These are phyloP conservation scores for Oscheius sp. DNA, from an alignment of 2,888 invertebrate genomes.

Conservation along the genomic window DNA sequence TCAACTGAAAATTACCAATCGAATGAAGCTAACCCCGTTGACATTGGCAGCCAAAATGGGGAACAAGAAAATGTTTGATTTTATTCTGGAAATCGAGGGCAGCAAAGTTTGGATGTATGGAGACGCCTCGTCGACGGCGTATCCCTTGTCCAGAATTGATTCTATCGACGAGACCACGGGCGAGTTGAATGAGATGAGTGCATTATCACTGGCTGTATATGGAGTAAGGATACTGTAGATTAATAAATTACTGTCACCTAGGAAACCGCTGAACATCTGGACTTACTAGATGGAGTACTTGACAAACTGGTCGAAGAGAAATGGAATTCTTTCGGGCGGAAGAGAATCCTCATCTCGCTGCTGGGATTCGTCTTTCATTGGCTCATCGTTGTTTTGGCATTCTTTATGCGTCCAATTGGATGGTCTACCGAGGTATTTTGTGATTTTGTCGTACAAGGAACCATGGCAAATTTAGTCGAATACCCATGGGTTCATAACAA, in stretches of 20 bases:
- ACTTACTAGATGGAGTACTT: slow-evolving; percentile 91
- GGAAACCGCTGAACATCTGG: slow-evolving; percentile 94
- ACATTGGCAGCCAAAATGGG: slow-evolving; percentile 93
- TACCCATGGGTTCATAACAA: background rate
- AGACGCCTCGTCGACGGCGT: slow-evolving; percentile 77
- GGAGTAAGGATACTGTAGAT: slow-evolving; percentile 79
- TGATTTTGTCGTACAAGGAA: background rate
- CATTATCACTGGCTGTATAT: slow-evolving; percentile 93
- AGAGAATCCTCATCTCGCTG: slow-evolving; percentile 79
- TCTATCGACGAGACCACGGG: slow-evolving; percentile 92
- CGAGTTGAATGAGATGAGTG: slow-evolving; percentile 93
- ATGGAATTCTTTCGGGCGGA: slow-evolving; percentile 96
- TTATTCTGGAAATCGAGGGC: slow-evolving; percentile 92
- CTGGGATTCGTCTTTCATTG: slow-evolving; percentile 91
- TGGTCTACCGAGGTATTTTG: slow-evolving; percentile 59
- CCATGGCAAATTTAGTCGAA: background rate
- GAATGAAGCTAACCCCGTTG: slow-evolving; percentile 88
- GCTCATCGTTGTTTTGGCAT: slow-evolving; percentile 86
- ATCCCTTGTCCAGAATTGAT: slow-evolving; percentile 89
- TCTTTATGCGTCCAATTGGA: slow-evolving; percentile 82
- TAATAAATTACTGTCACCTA: slow-evolving; percentile 49
- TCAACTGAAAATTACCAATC: slow-evolving; percentile 86
- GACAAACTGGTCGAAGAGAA: slow-evolving; percentile 93
- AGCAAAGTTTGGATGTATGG: slow-evolving; percentile 98
- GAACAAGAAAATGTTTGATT: slow-evolving; percentile 89